Evolutionary conservation across 2,113 vertebrate genomes (phyloP).

Genomic region (Speoplatyrhinus poulsoni): DNA sequence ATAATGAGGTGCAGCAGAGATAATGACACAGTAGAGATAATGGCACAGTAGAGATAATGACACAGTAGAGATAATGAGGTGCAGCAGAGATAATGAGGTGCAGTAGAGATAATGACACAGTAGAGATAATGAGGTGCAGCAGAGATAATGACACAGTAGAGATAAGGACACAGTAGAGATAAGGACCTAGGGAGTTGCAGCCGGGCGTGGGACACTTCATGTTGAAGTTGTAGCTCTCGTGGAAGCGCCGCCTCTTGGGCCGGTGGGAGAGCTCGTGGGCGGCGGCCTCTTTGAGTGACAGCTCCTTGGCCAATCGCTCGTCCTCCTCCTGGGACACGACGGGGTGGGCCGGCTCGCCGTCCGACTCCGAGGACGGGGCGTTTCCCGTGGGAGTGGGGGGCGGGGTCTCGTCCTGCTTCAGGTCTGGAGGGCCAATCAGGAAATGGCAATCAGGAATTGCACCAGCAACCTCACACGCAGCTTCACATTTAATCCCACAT

Average conservation of each 20-base stretch:
- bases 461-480: neutral
- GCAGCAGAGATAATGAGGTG: neutral
- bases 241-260: constrained; percentile 95
- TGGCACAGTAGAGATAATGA: neutral
- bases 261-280: constrained; percentile 93
- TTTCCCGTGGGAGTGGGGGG: constrained; percentile 95
- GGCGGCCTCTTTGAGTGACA: constrained; percentile 95
- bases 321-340: constrained; percentile 85
- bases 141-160: neutral
- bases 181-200: constrained; percentile 93
- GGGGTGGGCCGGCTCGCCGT: constrained; percentile 93
- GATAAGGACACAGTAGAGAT: neutral
- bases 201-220: constrained; percentile 99
- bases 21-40: neutral
- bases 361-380: constrained; percentile 92
- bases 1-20: neutral
- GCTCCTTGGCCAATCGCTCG: constrained; percentile 93
- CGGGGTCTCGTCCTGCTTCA: constrained; percentile 90
- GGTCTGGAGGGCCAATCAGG: constrained; percentile 59
- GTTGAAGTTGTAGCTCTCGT: constrained; percentile 99
- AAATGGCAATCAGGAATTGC: constrained; percentile 39
- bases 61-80: neutral
- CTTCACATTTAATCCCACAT: neutral
- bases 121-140: neutral
- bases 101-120: neutral